These are phyloP conservation scores for Acromyrmex charruanus DNA, from an alignment of 1,140 invertebrate species.

Conservation along the genomic window DNA sequence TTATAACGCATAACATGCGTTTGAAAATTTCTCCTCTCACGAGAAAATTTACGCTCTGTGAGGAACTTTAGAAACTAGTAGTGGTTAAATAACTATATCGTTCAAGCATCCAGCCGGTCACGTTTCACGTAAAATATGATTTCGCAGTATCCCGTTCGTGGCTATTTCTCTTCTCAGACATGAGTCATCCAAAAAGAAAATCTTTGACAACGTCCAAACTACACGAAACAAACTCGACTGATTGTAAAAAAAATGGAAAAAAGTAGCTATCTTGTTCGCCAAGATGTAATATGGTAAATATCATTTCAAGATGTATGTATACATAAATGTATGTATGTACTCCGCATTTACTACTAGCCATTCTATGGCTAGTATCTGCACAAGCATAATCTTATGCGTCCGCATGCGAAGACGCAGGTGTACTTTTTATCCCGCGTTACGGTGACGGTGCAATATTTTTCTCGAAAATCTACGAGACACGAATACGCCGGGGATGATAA, in stretches of 20 bases:
- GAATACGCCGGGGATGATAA: constrained; percentile 29
- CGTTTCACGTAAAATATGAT: constrained; percentile 43
- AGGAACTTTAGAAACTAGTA: constrained; percentile 6
- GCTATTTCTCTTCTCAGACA: background rate
- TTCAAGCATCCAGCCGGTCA: background rate
- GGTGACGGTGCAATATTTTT: constrained; percentile 57
- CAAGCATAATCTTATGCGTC: constrained; percentile 61
- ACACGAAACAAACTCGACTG: background rate
- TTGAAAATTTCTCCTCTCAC: constrained; percentile 21
- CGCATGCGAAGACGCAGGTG: constrained; percentile 40
- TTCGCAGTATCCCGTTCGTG: background rate
- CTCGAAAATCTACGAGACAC: constrained; percentile 35
- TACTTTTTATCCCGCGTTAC: constrained; percentile 47
- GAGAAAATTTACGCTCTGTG: constrained; percentile 17
- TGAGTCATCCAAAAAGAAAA: constrained; percentile 29
- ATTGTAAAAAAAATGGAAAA: background rate
- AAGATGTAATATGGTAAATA: background rate
- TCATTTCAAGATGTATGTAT: background rate
- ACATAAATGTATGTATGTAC: background rate
- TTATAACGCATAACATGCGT: constrained; percentile 33
- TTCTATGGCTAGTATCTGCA: constrained; percentile 16
- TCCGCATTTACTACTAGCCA: constrained; percentile 7
- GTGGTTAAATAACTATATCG: constrained; percentile 22
- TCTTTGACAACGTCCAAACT: constrained; percentile 20
- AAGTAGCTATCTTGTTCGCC: background rate